Conservation (phyloP, 1,140 invertebrate species). For the Artemia franciscana region DNA sequence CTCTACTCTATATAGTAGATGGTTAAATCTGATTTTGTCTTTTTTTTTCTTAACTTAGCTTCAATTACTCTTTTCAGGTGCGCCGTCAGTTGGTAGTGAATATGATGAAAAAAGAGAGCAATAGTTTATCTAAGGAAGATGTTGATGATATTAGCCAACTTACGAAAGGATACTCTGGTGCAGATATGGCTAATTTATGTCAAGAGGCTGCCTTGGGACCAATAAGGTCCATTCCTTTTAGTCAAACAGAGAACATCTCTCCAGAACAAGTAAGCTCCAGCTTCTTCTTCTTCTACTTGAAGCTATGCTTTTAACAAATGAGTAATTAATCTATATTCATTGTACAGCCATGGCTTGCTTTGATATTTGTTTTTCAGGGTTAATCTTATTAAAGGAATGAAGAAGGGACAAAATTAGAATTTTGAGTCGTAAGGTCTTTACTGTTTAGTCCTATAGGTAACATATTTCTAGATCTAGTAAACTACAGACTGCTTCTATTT, state of each 20-base stretch:
- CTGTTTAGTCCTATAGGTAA: too few relatives aligned
- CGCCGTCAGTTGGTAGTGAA: conserved; percentile 50
- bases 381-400: too few relatives aligned
- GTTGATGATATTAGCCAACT: conserved; percentile 35
- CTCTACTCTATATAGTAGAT: conserved; percentile 48
- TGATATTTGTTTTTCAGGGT: not conserved
- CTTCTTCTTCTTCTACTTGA: not conserved
- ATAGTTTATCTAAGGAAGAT: conserved; percentile 33
- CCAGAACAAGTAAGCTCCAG: conserved; percentile 30
- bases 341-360: not conserved
- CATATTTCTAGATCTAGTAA: too few relatives aligned
- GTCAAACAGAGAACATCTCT: conserved; percentile 42
- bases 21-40: too few relatives aligned
- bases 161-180: conserved; percentile 70
- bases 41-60: conserved; percentile 43
- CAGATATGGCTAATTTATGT: conserved; percentile 76
- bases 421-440: too few relatives aligned
- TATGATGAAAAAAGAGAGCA: conserved; percentile 40
- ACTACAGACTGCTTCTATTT: too few relatives aligned
- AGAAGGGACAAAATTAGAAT: too few relatives aligned
- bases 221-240: conserved; percentile 45
- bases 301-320: not conserved
- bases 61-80: conserved; percentile 34
- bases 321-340: not conserved
- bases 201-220: conserved; percentile 77